Evolutionary conservation across 2,888 invertebrate genomes (phyloP).

Genomic region (Dorcus parallelipipedus): DNA sequence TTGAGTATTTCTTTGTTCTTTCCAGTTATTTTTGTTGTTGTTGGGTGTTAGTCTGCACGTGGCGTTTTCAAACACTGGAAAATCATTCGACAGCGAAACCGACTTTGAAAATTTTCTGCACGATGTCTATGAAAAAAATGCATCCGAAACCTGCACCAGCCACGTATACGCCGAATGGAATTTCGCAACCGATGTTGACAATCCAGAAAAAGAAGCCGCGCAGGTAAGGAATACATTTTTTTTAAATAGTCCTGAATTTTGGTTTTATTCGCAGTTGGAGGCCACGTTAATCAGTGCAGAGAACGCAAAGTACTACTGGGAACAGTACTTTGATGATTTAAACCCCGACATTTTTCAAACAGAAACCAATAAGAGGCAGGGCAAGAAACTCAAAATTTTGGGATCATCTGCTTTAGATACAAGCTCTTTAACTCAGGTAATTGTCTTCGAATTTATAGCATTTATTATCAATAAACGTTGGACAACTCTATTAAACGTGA

Average conservation of each 20-base stretch:
- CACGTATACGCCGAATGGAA: background rate
- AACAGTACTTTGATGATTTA: conserved; percentile 39
- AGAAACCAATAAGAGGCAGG: conserved; percentile 44
- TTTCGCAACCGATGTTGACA: background rate
- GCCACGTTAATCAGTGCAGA: conserved; percentile 29
- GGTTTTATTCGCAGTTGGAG: conserved; percentile 27
- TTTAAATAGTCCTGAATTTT: background rate
- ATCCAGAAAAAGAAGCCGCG: conserved; percentile 1
- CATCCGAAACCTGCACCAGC: background rate
- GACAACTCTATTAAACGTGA: too few species aligned
- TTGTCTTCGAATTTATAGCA: background rate
- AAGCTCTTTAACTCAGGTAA: conserved; percentile 42
- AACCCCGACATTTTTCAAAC: conserved; percentile 45
- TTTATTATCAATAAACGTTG: too few species aligned
- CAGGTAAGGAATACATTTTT: background rate
- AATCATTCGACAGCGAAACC: background rate
- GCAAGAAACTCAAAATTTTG: conserved; percentile 47
- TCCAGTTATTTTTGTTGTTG: background rate
- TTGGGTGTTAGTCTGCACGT: background rate
- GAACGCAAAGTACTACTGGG: conserved; percentile 47
- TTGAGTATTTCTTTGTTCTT: too few species aligned
- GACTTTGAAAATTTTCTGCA: conserved; percentile 1
- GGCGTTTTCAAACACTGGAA: background rate
- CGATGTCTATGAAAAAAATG: conserved; percentile 4
- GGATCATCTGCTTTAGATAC: conserved; percentile 48